A percentile compares a stretch with the other conserved stretches of the same genome.
Evolutionary conservation across 2,888 invertebrate genomes (phyloP).

Genomic region (Notodonta dromedarius): DNA sequence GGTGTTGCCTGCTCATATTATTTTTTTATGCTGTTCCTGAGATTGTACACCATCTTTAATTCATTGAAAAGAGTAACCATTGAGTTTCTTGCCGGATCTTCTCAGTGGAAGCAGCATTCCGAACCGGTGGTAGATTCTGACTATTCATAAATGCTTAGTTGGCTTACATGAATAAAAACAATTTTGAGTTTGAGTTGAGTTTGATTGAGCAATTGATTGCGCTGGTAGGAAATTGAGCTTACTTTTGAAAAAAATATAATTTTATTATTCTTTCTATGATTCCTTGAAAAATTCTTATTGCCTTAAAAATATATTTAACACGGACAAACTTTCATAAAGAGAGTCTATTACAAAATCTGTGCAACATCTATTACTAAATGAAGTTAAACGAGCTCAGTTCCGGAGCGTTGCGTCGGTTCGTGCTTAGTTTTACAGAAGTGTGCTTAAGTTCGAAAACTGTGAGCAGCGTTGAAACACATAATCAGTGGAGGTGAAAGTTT

Average conservation of each 20-base stretch:
- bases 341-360: neutral
- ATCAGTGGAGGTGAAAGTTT: constrained; percentile 26
- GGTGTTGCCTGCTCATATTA: no score
- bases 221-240: neutral
- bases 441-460: constrained; percentile 25
- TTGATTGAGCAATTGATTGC: neutral
- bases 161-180: no score
- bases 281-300: no score
- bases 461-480: constrained; percentile 30
- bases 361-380: neutral
- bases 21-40: no score
- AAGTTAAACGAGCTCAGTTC: constrained; percentile 26
- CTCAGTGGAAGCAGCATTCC: no score
- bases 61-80: no score
- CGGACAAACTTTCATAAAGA: neutral
- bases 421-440: constrained; percentile 33
- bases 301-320: neutral
- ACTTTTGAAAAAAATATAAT: neutral
- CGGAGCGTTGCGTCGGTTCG: constrained; percentile 16
- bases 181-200: no score
- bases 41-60: no score
- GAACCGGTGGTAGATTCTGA: no score
- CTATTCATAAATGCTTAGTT: no score
- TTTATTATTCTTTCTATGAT: neutral
- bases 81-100: no score